phyloP scores from a whole-genome alignment of 2,113 vertebrate genomes.

The Catagonus wagneri region DNA sequence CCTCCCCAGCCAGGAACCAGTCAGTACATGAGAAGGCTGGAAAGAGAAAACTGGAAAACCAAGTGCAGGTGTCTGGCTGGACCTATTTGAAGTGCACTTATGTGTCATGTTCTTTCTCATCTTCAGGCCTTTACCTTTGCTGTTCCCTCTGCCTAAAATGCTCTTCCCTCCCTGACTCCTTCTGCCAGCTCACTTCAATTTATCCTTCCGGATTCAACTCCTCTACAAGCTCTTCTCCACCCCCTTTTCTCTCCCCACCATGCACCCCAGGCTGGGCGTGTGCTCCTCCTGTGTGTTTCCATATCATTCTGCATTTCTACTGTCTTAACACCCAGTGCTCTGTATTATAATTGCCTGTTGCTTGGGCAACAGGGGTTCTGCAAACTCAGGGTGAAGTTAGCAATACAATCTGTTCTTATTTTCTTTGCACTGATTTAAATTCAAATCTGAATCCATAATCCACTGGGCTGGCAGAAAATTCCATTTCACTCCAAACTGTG shows the following conservation, averaged over 20 bases:
- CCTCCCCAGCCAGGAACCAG: neutral
- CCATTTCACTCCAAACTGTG: neutral
- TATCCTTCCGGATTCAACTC: neutral
- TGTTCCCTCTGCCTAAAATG: neutral
- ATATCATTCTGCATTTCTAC: neutral
- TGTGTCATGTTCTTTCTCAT: neutral
- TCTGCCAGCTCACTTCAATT: neutral
- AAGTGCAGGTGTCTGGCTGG: neutral
- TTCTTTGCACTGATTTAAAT: neutral
- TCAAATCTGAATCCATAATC: neutral
- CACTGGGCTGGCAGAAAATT: neutral
- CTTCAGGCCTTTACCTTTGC: neutral
- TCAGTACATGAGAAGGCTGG: neutral
- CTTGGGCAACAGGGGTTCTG: neutral
- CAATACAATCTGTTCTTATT: neutral
- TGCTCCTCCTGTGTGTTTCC: neutral
- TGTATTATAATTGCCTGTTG: neutral
- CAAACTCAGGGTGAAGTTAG: neutral
- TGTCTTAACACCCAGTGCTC: neutral
- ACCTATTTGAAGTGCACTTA: neutral
- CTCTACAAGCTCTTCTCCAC: neutral
- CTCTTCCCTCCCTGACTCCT: neutral
- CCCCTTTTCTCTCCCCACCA: fast-evolving
- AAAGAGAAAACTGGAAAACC: neutral
- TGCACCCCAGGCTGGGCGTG: too few species aligned